Evolutionary conservation across 2,113 vertebrate genomes (phyloP).

Genomic region (Leucopsar rothschildi): DNA sequence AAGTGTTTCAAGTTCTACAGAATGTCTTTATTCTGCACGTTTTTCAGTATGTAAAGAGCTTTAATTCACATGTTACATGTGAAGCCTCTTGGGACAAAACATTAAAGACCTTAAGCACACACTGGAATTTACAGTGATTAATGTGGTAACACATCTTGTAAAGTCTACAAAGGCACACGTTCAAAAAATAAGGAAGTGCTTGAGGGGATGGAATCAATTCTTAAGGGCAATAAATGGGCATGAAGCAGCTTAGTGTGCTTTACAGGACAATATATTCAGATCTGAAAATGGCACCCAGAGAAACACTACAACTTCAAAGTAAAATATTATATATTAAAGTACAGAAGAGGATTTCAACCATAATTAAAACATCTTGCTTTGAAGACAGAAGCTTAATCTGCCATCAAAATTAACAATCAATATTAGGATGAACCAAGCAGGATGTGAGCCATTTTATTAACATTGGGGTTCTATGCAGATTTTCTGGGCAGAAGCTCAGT

Average conservation of each 20-base stretch:
- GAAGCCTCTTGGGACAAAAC: neutral
- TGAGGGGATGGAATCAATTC: neutral
- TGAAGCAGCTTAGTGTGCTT: neutral
- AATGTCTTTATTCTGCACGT: neutral
- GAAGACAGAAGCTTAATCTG: neutral
- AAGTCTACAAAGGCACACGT: neutral
- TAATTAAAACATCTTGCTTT: neutral
- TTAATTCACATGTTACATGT: neutral
- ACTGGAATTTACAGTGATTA: neutral
- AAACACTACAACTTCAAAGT: conserved; percentile 1
- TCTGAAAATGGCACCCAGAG: neutral
- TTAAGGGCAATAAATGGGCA: neutral
- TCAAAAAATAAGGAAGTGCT: conserved; percentile 10
- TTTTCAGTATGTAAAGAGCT: neutral
- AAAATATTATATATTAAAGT: neutral
- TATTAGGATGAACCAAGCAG: neutral
- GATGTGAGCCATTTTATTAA: neutral
- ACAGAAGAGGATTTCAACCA: neutral
- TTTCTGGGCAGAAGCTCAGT: neutral
- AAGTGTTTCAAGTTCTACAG: neutral
- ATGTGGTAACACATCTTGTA: neutral
- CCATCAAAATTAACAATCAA: neutral
- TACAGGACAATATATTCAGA: neutral
- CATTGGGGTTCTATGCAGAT: neutral
- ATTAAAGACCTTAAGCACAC: neutral